Conservation (phyloP, 2,113 vertebrate genomes). For the Etia nguti region DNA sequence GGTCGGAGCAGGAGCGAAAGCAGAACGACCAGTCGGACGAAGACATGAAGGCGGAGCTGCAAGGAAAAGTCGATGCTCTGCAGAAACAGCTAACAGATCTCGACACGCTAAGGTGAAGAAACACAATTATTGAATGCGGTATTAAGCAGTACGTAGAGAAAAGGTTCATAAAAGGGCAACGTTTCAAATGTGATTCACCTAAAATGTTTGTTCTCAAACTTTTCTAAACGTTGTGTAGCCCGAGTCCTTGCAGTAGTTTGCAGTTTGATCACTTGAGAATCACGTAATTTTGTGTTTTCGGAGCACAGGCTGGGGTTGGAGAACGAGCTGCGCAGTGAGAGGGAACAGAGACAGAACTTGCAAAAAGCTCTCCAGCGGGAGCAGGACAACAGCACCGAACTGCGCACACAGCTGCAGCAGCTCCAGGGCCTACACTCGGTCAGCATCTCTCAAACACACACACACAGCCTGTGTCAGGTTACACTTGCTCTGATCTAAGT, state of each 20-base stretch:
- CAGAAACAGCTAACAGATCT: constrained; percentile 83
- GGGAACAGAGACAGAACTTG: constrained; percentile 85
- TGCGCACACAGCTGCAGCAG: constrained; percentile 89
- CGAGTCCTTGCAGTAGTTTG: neutral
- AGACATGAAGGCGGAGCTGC: constrained; percentile 80
- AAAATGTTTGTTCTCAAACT: neutral
- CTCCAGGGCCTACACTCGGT: constrained; percentile 83
- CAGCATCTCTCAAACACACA: constrained; percentile 3
- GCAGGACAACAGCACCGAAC: constrained; percentile 82
- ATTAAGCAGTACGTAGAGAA: neutral
- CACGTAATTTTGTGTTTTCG: neutral
- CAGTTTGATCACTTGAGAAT: neutral
- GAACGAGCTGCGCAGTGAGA: constrained; percentile 85
- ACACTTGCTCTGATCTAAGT: neutral
- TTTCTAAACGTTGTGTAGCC: neutral
- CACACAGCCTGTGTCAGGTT: neutral
- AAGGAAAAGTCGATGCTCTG: constrained; percentile 70
- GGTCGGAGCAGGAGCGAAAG: constrained; percentile 75
- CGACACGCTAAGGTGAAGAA: constrained; percentile 79
- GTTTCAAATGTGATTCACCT: neutral
- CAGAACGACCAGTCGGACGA: constrained; percentile 78
- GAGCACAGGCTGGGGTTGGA: constrained; percentile 82
- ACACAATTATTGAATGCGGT: neutral
- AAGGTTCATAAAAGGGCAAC: neutral
- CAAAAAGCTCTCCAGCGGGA: constrained; percentile 85